A percentile compares a stretch with the other conserved stretches of the same genome.
These are phyloP conservation scores for Nothoprocta perdicaria DNA, from an alignment of 2,113 vertebrate genomes.

Conservation along the genomic window DNA sequence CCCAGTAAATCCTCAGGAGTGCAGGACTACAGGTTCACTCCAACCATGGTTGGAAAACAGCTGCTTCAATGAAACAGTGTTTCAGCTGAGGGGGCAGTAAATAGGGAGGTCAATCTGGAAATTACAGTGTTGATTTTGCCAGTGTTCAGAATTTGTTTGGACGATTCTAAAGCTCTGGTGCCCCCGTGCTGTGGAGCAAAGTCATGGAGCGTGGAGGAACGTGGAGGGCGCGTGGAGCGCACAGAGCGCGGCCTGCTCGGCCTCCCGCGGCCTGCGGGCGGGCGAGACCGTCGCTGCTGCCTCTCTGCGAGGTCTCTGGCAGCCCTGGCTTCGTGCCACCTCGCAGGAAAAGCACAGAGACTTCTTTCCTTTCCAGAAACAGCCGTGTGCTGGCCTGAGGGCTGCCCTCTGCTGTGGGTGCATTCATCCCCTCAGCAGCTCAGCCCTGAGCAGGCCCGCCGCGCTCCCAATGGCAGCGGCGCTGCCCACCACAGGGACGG, in stretches of 20 bases:
- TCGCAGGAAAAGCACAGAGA: constrained; percentile 27
- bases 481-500: background rate
- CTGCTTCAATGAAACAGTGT: background rate
- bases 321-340: constrained; percentile 43
- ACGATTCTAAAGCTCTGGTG: constrained; percentile 38
- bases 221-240: background rate
- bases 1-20: background rate
- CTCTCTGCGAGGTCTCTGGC: constrained; percentile 40
- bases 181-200: constrained; percentile 44
- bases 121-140: background rate
- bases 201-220: background rate
- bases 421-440: background rate
- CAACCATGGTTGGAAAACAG: background rate
- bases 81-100: background rate
- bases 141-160: rapidly evolving
- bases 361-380: background rate
- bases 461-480: background rate
- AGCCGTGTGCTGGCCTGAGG: background rate
- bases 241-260: constrained; percentile 34
- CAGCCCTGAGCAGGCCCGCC: background rate
- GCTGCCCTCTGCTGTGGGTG: background rate
- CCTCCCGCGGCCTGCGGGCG: constrained; percentile 53
- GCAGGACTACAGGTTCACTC: background rate
- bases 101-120: background rate
- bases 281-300: constrained; percentile 62